These are phyloP conservation scores for Syncerus caffer DNA, from an alignment of 2,797 vertebrate species.

Conservation along the genomic window DNA sequence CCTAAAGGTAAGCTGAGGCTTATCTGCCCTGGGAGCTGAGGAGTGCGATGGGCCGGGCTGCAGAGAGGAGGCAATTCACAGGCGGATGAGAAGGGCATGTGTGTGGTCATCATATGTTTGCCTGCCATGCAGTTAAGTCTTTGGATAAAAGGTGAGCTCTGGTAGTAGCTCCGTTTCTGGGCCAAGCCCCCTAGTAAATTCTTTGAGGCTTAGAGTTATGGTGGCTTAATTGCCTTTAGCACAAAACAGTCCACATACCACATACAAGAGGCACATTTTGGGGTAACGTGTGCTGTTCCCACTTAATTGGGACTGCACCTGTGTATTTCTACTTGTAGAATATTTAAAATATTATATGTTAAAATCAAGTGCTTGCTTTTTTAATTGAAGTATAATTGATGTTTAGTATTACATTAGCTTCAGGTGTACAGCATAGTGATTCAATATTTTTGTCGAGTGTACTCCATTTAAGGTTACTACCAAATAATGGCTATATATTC, in stretches of 20 bases:
- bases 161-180: not conserved
- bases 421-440: not conserved
- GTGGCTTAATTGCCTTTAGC: not conserved
- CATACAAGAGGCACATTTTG: not conserved
- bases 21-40: not conserved
- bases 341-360: not conserved
- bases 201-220: not conserved
- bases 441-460: not conserved
- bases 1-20: not conserved
- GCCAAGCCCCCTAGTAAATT: not conserved
- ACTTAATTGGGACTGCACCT: not conserved
- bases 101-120: not conserved
- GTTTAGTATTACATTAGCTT: not conserved
- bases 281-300: not conserved
- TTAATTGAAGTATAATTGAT: not conserved
- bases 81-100: not conserved
- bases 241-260: accelerated
- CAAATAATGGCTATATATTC: not conserved
- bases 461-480: not conserved
- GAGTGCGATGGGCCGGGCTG: not conserved
- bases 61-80: not conserved
- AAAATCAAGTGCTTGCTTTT: not conserved
- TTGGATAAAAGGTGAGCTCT: not conserved
- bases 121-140: not conserved
- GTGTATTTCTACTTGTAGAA: not conserved